Base-by-base conservation (phyloP, 2,113 vertebrate genomes). In the Brachyhypopomus occidentalis region DNA sequence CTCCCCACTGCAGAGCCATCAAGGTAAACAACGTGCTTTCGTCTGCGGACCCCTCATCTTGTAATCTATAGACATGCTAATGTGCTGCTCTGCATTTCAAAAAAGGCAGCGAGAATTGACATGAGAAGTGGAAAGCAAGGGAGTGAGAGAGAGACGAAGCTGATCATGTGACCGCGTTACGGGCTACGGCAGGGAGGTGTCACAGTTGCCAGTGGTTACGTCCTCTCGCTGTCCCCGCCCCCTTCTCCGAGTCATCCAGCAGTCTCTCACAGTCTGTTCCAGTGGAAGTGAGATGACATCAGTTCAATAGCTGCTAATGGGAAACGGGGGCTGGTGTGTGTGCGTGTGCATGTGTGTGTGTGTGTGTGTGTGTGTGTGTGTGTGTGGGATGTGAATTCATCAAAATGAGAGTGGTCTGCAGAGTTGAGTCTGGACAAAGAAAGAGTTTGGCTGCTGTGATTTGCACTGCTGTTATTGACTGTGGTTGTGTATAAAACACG, bases 1-100 rank as follows among this genome's bases (percentile, higher is more conserved):
- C 66, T 41, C 55, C 36, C 14, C 1, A 81, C 25, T 30, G 45
- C 58, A 38, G n/a, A 38, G 34, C 62, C 67, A 76, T 87, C 63
- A 83, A 78, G 79, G 16, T 23, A 60, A 73, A 59, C 48, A 73
- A 66, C 45, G 55, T 45, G 79, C 75, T 56, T 22, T 23, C 34
- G 60, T 72, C 36, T 56, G 77, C 75, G 30, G 20, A 59, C 63
- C 67, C 25, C 16, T 66, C 64, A 52, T 69, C 30, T 83, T 75
- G 70, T 78, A 74, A 80, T 83, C 69, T 81, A 83, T 81, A 82
- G 74, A 73, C 34, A 73, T 81, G 84, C 27, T 79, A 79, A 84
- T 81, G 71, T 8, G 30, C 4, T 67, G 12, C 83, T 87, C 87
- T 80, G 80, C 84, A 88, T 87, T 72, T 87, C 87, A 87, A 83